Evolutionary conservation across 2,113 vertebrate species (phyloP), one percentile per base, ranked within the genome.

Genomic region (Zosterops borbonicus): DNA sequence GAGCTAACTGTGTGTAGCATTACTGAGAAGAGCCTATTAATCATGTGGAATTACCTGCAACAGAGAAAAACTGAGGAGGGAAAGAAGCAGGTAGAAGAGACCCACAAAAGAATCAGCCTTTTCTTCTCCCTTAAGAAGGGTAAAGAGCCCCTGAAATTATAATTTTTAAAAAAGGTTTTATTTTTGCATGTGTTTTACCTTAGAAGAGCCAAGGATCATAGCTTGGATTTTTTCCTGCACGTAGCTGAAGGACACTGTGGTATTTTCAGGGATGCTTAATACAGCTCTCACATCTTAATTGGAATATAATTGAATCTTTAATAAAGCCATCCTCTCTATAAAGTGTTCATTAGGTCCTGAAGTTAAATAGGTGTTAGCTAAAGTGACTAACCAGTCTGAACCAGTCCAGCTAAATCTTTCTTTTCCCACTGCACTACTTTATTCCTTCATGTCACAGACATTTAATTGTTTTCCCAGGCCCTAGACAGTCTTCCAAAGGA

Each of bases 231-330:
- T 94, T 94, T 79, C 47, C 46, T 79, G 64, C 25, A 13, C 70
- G n/a, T 53, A 87, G 56, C 69, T 85, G 77, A 77, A 96, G 69
- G 80, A 86, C 65, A 39, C 27, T 50, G 60, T 94, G 89, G n/a
- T 88, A 41, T 87, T 94, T 91, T 95, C 83, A 89, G 85, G 71
- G 84, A 92, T 3, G 3, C 55, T 87, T 95, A 95, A 85, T 93
- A 65, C 42, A 89, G 50, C 52, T 91, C 63, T 93, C 67, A 95
- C 60, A 53, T 89, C 87, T 96, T 96, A 96, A 93, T 89, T 95
- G 91, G 75, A 95, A 94, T 96, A 93, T 96, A 95, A 92, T 93
- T 88, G 78, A 94, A 95, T 93, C 77, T 95, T 94, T 94, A 92
- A 96, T 96, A 96, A 95, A 96, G 89, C 73, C 50, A 60, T 80